Percentiles rank a stretch among this genome's conserved stretches.
Evolutionary conservation across 1,140 invertebrate species (phyloP).

Genomic region (Drosophila ironensis): DNA sequence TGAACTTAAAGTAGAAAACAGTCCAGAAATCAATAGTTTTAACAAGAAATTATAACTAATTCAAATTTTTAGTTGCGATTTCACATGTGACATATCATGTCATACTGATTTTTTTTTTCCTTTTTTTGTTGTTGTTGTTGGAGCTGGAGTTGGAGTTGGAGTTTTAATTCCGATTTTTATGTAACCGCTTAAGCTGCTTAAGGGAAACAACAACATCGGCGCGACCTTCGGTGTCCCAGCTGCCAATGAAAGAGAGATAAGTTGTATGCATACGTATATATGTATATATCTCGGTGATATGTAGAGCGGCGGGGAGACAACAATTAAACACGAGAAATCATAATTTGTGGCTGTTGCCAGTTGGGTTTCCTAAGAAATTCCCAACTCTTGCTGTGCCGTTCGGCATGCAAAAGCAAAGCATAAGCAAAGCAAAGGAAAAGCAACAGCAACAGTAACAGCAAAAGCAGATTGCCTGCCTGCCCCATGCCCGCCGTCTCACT

Average conservation of each 20-base stretch:
- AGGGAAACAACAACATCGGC: constrained; percentile 12
- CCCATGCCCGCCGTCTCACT: too few species aligned
- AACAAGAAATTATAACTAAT: neutral
- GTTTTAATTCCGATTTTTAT: constrained; percentile 36
- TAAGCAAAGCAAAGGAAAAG: too few species aligned
- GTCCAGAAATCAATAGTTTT: too few species aligned
- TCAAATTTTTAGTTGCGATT: neutral
- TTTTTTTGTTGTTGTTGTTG: too few species aligned
- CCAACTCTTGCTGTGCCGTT: constrained; percentile 9
- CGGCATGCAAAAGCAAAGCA: constrained; percentile 30
- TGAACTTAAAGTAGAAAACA: neutral
- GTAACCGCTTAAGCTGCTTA: constrained; percentile 44
- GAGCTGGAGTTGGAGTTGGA: too few species aligned
- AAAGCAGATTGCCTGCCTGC: too few species aligned
- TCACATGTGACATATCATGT: neutral
- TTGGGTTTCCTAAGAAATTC: constrained; percentile 43
- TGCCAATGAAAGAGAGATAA: constrained; percentile 13
- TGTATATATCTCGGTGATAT: too few species aligned
- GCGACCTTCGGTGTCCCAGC: constrained; percentile 24
- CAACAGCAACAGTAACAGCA: neutral
- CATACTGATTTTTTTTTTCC: neutral
- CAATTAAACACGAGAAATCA: constrained; percentile 39
- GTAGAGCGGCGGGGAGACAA: neutral
- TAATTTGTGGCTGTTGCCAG: constrained; percentile 24
- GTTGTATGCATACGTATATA: too few species aligned